Evolutionary conservation across 2,888 invertebrate species (phyloP), one percentile per base, ranked within the genome.

Genomic region (Drosophila engyochracea): DNA sequence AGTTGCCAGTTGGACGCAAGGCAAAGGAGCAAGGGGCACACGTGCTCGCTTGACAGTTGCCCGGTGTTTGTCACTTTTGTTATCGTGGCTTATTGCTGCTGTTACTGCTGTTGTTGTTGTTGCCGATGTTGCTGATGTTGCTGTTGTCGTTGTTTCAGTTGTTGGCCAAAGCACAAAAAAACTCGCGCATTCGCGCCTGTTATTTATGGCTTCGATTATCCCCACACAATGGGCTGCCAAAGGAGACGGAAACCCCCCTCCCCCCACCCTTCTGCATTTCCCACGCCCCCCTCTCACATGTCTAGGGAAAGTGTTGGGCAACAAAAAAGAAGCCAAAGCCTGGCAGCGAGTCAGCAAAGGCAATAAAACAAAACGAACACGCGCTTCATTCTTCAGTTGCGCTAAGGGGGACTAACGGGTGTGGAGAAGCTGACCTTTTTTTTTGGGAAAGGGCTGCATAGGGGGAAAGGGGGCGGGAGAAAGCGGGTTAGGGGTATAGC

Each of bases 141-240:
- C 37, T 57, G 1, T 30, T 30, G 66, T 59, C 22, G 69, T 62
- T 74, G 62, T 51, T 69, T 33, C 52, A 73, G 69, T 49, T 67
- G 69, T 66, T 70, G 61, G 74, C 47, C 60, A 74, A 58, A 31
- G 30, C 44, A 67, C 12, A 79, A 82, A 69, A 55, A 39, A 39
- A 57, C 28, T n/a, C 39, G 28, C 68, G 81, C 83, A 60, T 81
- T 85, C 83, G 89, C 87, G 85, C 87, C 89, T 84, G 86, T 87
- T 87, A 87, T 87, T 87, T 87, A 87, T 87, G 87, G 87, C 89
- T 87, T 87, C 87, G 87, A 87, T 87, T 87, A 87, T 86, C 87
- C 87, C 81, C 87, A 77, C 77, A 83, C 89, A 87, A 87, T 89
- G 72, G 81, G 65, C 67, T 76, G 63, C 76, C 76, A 71, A 70